Evolutionary conservation across 1,140 invertebrate genomes (phyloP), one percentile per base, ranked within the genome.

Genomic region (Lucilia sericata): DNA sequence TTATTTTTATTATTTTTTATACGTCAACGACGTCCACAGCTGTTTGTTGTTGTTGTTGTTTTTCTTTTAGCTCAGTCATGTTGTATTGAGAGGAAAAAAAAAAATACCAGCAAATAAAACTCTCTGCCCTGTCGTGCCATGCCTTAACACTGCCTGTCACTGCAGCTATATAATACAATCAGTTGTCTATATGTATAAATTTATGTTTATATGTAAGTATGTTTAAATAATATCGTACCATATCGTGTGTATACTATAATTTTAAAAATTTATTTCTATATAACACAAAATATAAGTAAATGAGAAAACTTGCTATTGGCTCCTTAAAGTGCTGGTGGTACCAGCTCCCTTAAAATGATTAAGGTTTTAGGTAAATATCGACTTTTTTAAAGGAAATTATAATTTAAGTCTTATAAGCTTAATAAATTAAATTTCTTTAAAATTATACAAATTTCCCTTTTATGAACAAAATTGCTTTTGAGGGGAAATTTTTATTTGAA

Each of bases 1-100:
- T 30, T 30, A 80, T 49, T 80, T 42, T 51, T 70, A 70, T 70
- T 25, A 80, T n/a, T 80, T 30, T 14, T 10, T 75, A n/a, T 25
- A 5, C 9, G 5, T 75, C 30, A 36, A 13, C 30, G 25, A 34
- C 13, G 60, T 70, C 3, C 10, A 80, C 51, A 2, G 42, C 17
- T 78, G 8, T 78, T 14, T 36, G 47, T 42, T 25, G 5, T 14
- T 76, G 14, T 76, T 76, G 49, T 49, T 17, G 75, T 19, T 80
- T 78, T 47, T 36, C 21, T 78, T 78, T 21, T 70, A n/a, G 8
- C 65, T 70, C 8, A 60, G 51, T 60, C 5, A 13, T n/a, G 14
- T 5, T 70, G 60, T 70, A 65, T 65, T 65, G 60, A 19, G n/a
- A n/a, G n/a, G n/a, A 21, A 21, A 21, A 21, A 17, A n/a, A 17